These are phyloP conservation scores for Psilopogon haemacephalus DNA, from an alignment of 2,113 vertebrate species.

Conservation along the genomic window DNA sequence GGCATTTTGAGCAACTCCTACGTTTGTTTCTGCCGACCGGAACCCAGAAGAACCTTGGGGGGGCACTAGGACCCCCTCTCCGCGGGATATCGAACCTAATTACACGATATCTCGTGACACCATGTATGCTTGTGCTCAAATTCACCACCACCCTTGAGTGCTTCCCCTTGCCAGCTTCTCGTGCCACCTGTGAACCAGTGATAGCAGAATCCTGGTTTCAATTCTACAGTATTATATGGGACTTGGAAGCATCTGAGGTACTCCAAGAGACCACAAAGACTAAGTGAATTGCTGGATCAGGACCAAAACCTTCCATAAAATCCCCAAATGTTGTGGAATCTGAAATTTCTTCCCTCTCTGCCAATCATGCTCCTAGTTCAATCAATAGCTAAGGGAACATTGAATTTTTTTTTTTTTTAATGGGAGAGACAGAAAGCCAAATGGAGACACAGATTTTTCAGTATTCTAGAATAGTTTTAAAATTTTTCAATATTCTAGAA, in stretches of 20 bases:
- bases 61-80: too few relatives aligned
- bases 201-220: not conserved
- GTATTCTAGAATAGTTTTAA: not conserved
- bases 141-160: not conserved
- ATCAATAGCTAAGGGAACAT: not conserved
- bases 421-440: not conserved
- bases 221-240: not conserved
- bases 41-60: too few relatives aligned
- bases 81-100: too few relatives aligned
- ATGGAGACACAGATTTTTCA: not conserved
- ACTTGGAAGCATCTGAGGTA: not conserved
- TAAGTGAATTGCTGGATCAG: not conserved
- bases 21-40: too few relatives aligned
- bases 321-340: not conserved
- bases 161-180: not conserved
- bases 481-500: not conserved
- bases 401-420: too few relatives aligned
- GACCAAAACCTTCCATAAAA: not conserved
- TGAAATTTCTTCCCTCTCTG: not conserved
- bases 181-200: accelerated
- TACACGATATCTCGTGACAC: too few relatives aligned
- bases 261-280: accelerated
- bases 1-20: too few relatives aligned
- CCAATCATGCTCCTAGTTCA: not conserved
- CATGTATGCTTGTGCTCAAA: not conserved